Base-by-base conservation (phyloP, 2,888 invertebrate species). In the Schizaphis graminum region DNA sequence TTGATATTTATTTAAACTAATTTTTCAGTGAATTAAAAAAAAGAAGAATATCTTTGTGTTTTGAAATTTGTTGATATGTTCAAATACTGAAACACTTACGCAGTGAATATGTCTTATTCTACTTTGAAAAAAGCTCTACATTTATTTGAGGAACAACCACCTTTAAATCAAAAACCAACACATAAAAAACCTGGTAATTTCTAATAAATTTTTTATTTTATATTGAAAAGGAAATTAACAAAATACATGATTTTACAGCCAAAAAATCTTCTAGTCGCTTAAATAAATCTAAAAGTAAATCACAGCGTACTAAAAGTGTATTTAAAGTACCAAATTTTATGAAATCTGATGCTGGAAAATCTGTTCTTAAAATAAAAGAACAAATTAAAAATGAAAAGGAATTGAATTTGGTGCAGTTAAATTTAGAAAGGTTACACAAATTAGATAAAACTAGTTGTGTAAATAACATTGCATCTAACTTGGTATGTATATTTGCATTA, bases 351-450 rank as follows among this genome's bases (percentile, higher is more conserved):
- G 53, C 67, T 67, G 85, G 84, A 61, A 94, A 94, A 44, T 94
- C 94, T 57, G 35, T 94, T 28, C 47, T 67, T 44, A 91, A 94
- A 86, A 91, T 91, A 11, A 90, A 94, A 41, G 94, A 94, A n/a
- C 90, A 94, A 91, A 94, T 94, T 41, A 90, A 61, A 28, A 94
- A 91, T 49, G 91, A 94, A 61, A 91, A 94, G 21, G 94, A 94
- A 49, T 67, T 87, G 16, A 94, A 94, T 87, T 94, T 94, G 41
- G 85, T 94, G 47, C 90, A 94, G 44, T 21, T 94, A 61, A 94
- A 94, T 94, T 87, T 94, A 35, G 86, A 94, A 67, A 91, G 94
- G 3, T 86, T 94, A 67, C 84, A 94, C 8, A 94, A 94, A 86
- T 61, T 94, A 24, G 91, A 94, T 53, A 94, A 57, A 16, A 94